Conservation (phyloP, 2,797 vertebrate genomes). For the Spea hammondii region DNA sequence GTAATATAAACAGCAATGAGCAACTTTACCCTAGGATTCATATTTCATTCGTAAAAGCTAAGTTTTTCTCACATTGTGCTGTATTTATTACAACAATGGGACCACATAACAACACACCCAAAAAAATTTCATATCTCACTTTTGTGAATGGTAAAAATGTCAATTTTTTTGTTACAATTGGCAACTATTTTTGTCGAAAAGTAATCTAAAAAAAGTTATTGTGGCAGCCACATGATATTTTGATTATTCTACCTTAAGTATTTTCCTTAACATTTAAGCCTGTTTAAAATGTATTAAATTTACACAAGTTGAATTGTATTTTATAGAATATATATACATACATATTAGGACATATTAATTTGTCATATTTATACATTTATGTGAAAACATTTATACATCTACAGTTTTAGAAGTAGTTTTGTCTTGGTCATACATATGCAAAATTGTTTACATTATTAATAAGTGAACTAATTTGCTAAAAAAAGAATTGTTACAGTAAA, state of each 20-base stretch:
- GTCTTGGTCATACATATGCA: too few species aligned
- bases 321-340: neutral
- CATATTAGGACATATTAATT: neutral
- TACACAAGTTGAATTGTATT: slow-evolving; percentile 10
- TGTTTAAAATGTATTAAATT: slow-evolving; percentile 34
- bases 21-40: neutral
- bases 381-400: too few species aligned
- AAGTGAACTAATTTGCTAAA: too few species aligned
- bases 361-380: too few species aligned
- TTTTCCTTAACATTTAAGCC: slow-evolving; percentile 36
- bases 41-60: slow-evolving; percentile 18
- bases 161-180: slow-evolving; percentile 38
- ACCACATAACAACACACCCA: slow-evolving; percentile 6
- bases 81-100: slow-evolving; percentile 38
- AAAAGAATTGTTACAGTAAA: too few species aligned
- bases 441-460: too few species aligned
- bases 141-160: slow-evolving; percentile 37
- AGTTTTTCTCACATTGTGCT: neutral
- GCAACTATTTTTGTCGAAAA: slow-evolving; percentile 42
- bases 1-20: slow-evolving; percentile 14
- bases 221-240: slow-evolving; percentile 35
- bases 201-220: slow-evolving; percentile 33
- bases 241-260: slow-evolving; percentile 29
- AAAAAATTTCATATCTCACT: slow-evolving; percentile 47
- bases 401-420: too few species aligned